Evolutionary conservation across 2,888 invertebrate genomes (phyloP).

Genomic region (Nomada ferruginata): DNA sequence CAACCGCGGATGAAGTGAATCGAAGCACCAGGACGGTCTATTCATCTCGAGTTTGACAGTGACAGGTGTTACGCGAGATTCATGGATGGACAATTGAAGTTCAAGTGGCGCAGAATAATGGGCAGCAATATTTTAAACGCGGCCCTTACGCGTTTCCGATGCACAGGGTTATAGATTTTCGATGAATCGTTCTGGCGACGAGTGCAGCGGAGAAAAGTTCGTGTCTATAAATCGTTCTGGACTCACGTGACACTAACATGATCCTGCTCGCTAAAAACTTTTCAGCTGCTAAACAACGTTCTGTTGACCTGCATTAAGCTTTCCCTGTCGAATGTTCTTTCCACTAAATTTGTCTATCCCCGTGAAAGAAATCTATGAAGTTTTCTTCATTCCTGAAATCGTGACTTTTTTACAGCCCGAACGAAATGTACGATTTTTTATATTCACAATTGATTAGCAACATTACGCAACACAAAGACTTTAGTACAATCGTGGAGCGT

Average conservation of each 20-base stretch:
- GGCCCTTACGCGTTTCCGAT: neutral
- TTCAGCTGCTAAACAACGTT: neutral
- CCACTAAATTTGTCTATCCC: too few relatives aligned
- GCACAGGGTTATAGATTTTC: neutral
- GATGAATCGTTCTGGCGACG: neutral
- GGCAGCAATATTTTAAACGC: neutral
- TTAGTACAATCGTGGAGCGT: constrained; percentile 17
- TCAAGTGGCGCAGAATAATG: neutral
- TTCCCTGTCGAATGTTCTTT: too few relatives aligned
- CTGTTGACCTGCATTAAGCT: neutral
- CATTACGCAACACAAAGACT: constrained; percentile 6
- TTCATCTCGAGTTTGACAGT: constrained; percentile 4
- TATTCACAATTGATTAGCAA: neutral
- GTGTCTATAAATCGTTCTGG: constrained; percentile 3
- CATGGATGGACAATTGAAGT: neutral
- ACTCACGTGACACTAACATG: neutral
- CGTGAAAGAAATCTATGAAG: neutral
- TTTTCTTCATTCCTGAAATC: too few relatives aligned
- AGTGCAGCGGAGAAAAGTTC: neutral
- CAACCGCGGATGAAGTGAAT: neutral
- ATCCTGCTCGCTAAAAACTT: neutral
- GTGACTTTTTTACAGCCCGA: neutral
- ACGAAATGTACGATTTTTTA: neutral
- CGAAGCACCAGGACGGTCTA: constrained; percentile 5
- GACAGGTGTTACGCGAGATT: neutral